A percentile compares a stretch with the other conserved stretches of the same genome.
Conservation (phyloP, 2,113 vertebrate species). For the Perca fluviatilis region DNA sequence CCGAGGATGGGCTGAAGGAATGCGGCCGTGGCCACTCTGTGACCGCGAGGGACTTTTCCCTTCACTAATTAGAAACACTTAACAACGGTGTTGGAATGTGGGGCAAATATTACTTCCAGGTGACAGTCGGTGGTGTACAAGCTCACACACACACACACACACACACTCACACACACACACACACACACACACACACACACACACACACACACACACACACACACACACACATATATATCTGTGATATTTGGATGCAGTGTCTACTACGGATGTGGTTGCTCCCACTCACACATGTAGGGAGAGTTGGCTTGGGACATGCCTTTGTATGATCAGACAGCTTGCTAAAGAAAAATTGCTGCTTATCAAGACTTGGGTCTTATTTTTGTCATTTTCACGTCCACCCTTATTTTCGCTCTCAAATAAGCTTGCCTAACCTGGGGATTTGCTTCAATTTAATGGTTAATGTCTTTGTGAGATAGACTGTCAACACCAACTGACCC, state of each 20-base stretch:
- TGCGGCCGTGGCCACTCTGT: conserved; percentile 32
- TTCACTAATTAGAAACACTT: conserved; percentile 57
- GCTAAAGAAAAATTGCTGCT: not conserved
- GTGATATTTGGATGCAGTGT: conserved; percentile 3
- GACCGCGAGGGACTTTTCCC: conserved; percentile 31
- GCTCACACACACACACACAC: conserved; percentile 25
- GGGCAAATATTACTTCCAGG: conserved; percentile 64
- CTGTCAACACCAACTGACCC: not conserved
- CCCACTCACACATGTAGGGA: conserved; percentile 39
- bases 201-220: conserved; percentile 21
- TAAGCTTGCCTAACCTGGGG: not conserved
- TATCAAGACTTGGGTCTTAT: not conserved
- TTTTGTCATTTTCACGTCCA: not conserved
- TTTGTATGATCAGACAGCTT: not conserved
- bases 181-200: conserved; percentile 27
- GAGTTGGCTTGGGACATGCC: not conserved
- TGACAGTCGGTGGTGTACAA: conserved; percentile 21
- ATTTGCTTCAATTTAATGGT: not conserved
- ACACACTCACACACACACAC: conserved; percentile 25
- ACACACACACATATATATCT: conserved; percentile 17
- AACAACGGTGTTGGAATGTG: conserved; percentile 43
- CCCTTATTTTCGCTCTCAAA: not conserved
- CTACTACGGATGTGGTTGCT: conserved; percentile 3
- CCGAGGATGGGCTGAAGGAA: conserved; percentile 31
- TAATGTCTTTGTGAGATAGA: not conserved